phyloP scores from a whole-genome alignment of 2,888 invertebrate genomes.

The Zygaena filipendulae region DNA sequence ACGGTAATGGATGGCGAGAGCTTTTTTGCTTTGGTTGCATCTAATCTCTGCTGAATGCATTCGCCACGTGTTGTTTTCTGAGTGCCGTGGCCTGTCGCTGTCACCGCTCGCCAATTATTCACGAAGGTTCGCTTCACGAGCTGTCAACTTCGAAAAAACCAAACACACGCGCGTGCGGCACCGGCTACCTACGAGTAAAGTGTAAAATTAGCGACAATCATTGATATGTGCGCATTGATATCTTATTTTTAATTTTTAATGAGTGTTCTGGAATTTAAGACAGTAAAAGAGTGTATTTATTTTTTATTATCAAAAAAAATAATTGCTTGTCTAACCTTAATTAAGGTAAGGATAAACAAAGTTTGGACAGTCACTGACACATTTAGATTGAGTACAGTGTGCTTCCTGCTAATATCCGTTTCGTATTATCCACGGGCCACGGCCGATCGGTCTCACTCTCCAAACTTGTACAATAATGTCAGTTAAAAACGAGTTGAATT shows the following conservation, averaged over 20 bases:
- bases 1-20: conserved; percentile 54
- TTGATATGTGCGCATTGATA: no score
- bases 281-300: no score
- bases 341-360: conserved; percentile 35
- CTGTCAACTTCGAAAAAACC: conserved; percentile 36
- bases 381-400: conserved; percentile 34
- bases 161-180: no score
- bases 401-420: conserved; percentile 55
- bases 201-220: no score
- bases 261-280: no score
- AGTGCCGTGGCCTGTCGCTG: conserved; percentile 48
- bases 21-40: conserved; percentile 49
- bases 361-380: conserved; percentile 37
- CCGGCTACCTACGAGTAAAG: no score
- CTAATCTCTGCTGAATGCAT: conserved; percentile 53
- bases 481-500: no score
- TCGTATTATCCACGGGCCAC: conserved; percentile 51
- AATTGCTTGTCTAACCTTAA: no score
- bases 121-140: conserved; percentile 39
- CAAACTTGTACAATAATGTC: conserved; percentile 56
- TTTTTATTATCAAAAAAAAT: no score
- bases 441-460: conserved; percentile 46
- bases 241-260: no score
- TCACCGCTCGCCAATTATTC: conserved; percentile 58
- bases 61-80: conserved; percentile 46